phyloP scores from a whole-genome alignment of 2,113 vertebrate species.

The Pachyramphus minor region DNA sequence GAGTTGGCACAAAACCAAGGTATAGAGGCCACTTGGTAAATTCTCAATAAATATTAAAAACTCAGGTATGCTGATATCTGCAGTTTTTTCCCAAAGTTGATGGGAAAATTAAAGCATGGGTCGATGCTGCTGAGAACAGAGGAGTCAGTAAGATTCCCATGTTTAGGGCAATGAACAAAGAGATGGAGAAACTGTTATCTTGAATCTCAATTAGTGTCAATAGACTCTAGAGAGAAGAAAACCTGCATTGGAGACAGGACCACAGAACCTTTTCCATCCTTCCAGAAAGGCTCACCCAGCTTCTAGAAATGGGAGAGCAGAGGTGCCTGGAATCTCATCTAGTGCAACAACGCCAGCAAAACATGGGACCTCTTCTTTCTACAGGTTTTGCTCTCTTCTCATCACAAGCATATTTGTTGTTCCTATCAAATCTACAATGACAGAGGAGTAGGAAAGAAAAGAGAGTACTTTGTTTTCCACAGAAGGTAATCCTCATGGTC shows the following conservation, averaged over 20 bases:
- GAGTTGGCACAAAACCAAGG: neutral
- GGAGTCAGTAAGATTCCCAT: neutral
- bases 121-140: neutral
- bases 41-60: neutral
- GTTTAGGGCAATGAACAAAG: neutral
- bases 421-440: neutral
- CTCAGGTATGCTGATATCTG: neutral
- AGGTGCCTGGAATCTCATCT: neutral
- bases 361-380: neutral
- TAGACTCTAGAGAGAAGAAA: neutral
- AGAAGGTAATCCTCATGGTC: neutral
- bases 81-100: neutral
- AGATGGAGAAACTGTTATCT: neutral
- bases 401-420: neutral
- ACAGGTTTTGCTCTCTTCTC: neutral
- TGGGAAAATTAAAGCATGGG: neutral
- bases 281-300: neutral
- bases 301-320: neutral
- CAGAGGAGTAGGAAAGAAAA: neutral
- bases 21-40: neutral
- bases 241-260: neutral
- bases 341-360: neutral
- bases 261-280: neutral
- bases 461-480: neutral
- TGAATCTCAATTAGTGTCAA: neutral